Conservation (phyloP, 2,113 vertebrate genomes). For the Hemiprocne comata region DNA sequence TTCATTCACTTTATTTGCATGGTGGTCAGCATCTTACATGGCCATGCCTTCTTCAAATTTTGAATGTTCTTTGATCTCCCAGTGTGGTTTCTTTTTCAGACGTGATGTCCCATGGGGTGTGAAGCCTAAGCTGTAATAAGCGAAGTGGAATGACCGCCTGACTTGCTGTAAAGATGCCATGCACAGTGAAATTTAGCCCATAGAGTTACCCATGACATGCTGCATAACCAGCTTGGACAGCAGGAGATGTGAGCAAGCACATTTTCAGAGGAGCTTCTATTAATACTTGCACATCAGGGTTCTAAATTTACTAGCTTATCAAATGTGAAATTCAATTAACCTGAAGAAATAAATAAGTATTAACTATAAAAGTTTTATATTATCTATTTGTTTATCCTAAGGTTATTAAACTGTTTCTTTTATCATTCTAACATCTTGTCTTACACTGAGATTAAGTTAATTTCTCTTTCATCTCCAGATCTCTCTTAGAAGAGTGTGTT, state of each 20-base stretch:
- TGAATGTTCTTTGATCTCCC: not conserved
- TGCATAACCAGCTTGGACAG: not conserved
- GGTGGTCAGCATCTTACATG: not conserved
- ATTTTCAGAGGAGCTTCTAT: conserved; percentile 10
- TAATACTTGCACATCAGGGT: not conserved
- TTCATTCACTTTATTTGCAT: not conserved
- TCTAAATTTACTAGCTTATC: conserved; percentile 6
- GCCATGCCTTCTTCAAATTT: not conserved
- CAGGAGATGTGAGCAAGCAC: not conserved
- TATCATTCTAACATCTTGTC: not conserved
- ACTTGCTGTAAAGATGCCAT: not conserved
- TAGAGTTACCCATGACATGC: not conserved
- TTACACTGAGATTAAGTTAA: not conserved
- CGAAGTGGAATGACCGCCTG: not conserved
- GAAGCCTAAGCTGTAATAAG: not conserved
- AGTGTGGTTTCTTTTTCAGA: not conserved
- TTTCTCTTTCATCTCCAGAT: not conserved
- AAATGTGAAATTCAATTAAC: conserved; percentile 31
- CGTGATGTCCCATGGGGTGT: not conserved
- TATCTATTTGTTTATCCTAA: not conserved
- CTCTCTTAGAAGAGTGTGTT: too few relatives aligned
- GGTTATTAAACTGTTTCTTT: not conserved
- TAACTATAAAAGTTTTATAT: not conserved
- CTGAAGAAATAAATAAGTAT: not conserved
- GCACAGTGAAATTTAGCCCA: not conserved